These are phyloP conservation scores for Spisula subtruncata DNA, from an alignment of 2,888 invertebrate genomes.

Conservation along the genomic window DNA sequence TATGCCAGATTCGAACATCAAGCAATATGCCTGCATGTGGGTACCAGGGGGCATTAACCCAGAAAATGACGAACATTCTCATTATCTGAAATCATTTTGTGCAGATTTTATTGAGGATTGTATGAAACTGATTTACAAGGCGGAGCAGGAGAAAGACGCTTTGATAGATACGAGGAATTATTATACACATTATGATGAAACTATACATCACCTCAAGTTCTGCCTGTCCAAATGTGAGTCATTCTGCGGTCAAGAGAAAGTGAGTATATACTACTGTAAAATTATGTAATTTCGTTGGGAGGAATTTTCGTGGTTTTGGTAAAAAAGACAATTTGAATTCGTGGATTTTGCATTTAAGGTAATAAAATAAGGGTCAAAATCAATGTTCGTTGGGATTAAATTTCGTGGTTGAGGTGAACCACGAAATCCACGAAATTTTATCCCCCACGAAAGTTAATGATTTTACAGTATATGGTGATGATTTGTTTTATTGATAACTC, in stretches of 20 bases:
- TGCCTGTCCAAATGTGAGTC: slow-evolving; percentile 81
- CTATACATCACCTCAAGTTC: slow-evolving; percentile 84
- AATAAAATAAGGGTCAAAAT: too few relatives aligned
- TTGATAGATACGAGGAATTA: slow-evolving; percentile 77
- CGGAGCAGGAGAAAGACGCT: slow-evolving; percentile 61
- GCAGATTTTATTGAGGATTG: slow-evolving; percentile 76
- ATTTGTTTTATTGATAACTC: neutral
- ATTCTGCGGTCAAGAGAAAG: slow-evolving; percentile 84
- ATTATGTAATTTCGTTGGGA: too few relatives aligned
- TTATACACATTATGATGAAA: slow-evolving; percentile 81
- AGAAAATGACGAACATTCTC: slow-evolving; percentile 69
- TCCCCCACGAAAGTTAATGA: too few relatives aligned
- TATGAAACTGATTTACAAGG: slow-evolving; percentile 73
- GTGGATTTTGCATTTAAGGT: too few relatives aligned
- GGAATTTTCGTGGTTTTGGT: too few relatives aligned
- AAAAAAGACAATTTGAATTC: too few relatives aligned
- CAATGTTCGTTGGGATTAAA: too few relatives aligned
- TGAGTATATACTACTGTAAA: too few relatives aligned
- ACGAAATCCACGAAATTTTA: too few relatives aligned
- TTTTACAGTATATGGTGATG: too few relatives aligned
- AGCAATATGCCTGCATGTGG: slow-evolving; percentile 73
- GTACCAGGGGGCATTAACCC: slow-evolving; percentile 78
- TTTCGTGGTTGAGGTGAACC: too few relatives aligned
- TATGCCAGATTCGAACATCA: slow-evolving; percentile 61
- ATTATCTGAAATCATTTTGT: slow-evolving; percentile 81